Conservation (phyloP, 53 echinoderm and acorn worm genomes). For the Echinarachnius parma region DNA sequence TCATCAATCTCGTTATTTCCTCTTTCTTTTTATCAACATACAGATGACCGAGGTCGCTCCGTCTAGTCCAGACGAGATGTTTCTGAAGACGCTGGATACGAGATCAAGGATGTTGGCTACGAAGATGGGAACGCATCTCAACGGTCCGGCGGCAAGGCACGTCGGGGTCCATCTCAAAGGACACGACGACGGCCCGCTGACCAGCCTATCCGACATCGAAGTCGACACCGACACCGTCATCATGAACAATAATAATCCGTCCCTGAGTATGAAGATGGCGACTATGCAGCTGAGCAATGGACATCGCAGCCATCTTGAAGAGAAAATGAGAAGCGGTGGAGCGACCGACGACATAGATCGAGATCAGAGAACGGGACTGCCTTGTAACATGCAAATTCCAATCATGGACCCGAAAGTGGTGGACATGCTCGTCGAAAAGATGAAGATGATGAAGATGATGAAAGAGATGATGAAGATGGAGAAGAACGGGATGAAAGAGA, state of each 20-base stretch:
- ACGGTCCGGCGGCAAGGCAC: no score
- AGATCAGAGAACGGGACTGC: constrained; percentile 10
- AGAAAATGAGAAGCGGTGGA: constrained; percentile 1
- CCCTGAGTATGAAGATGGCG: neutral
- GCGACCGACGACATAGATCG: neutral
- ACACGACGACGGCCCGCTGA: no score
- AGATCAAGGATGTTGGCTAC: no score
- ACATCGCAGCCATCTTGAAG: neutral
- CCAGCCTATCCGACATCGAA: no score
- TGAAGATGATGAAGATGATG: constrained; percentile 34
- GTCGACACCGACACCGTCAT: neutral
- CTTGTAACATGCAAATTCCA: constrained; percentile 12
- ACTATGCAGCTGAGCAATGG: neutral
- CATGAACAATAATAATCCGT: constrained; percentile 17
- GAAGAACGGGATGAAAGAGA: neutral
- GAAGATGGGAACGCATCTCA: no score
- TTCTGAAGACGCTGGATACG: no score
- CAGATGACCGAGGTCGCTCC: no score
- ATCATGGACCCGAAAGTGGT: constrained; percentile 32
- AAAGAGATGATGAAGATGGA: constrained; percentile 6
- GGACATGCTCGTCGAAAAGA: constrained; percentile 39
- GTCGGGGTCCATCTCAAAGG: no score
- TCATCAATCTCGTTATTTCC: no score
- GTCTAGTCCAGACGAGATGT: no score
- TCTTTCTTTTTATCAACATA: no score